Evolutionary conservation across 1,140 invertebrate genomes (phyloP), one percentile per base, ranked within the genome.

Genomic region (Galleria mellonella): DNA sequence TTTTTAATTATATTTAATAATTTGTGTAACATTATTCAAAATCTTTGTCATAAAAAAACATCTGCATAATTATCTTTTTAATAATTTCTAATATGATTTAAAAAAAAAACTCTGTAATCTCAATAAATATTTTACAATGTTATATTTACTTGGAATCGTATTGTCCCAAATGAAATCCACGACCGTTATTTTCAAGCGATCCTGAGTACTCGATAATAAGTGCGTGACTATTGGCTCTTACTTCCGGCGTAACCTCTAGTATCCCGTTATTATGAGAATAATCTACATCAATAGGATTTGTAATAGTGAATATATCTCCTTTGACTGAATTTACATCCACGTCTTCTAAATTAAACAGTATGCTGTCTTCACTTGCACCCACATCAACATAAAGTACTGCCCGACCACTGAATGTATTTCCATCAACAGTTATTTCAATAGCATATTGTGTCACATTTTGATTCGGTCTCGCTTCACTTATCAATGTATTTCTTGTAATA

Each of bases 191-290:
- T 0, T 63, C 51, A 11, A 90, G 60, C 14, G 56, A 23, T 7
- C 86, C 87, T 1, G 36, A 68, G 49, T 84, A 89, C 43, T 73
- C 68, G 5, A 89, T 51, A 6, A 74, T 45, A 9, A 79, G 47
- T 17, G 64, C 42, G 35, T 67, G 48, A 17, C 11, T 52, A 48
- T 2, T 23, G 9, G 61, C 55, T 14, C 2, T 23, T 23, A 7
- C 1, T 1, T 5, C 23, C 7, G 70, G 66, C 0, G 6, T 31
- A 4, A 83, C 61, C 62, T 61, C 48, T 28, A 84, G 47, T 29
- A 56, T 8, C 9, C 55, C 55, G 43, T 62, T 53, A n/a, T 48
- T 15, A 10, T 49, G 5, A 7, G n/a, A 5, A 14, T 48, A 75
- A n/a, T 31, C 36, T 5, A 52, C 52, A 1, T 33, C 7, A 7